Evolutionary conservation across 1,140 invertebrate species (phyloP), one percentile per base, ranked within the genome.

Genomic region (Sminthurinus signatus): DNA sequence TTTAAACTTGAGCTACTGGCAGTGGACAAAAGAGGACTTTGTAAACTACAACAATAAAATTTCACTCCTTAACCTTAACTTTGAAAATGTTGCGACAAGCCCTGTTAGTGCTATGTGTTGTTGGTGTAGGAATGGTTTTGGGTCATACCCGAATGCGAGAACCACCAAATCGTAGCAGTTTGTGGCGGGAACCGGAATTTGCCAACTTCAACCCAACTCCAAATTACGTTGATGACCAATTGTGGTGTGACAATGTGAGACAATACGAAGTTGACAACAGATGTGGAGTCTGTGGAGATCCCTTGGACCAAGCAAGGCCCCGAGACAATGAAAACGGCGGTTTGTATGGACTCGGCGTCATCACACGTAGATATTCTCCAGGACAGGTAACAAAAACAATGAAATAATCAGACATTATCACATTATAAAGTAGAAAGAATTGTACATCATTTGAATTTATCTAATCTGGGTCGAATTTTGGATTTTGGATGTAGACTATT

Each of bases 161-260:
- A 64, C 87, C 87, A 0, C 80, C 84, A 3, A 82, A 83, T 57
- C 80, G 87, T 60, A 82, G 82, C 62, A 81, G 82, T 27, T 77
- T 85, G 32, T 88, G 85, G 85, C 80, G 88, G 39, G 84, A 81
- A 32, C 39, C 42, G 0, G 63, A 69, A 55, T 69, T 52, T 36
- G 28, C 1, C 72, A 86, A 87, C 29, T 89, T 86, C 75, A 78
- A 84, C 62, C 88, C 87, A 2, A 83, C 85, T 2, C 79, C 81
- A 46, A 88, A 91, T 74, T 85, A 80, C 42, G 75, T 83, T 51
- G 87, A 75, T 61, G 70, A 69, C 32, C 58, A 72, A 58, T 28
- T 54, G 17, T 73, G 70, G 44, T 75, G 74, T 58, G 74, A 36
- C 32, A 36, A 36, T 15, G 32, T 36, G 32, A 36, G 15, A 36